Conservation (phyloP, 2,888 invertebrate genomes). For the Polylopha cassiicola region DNA sequence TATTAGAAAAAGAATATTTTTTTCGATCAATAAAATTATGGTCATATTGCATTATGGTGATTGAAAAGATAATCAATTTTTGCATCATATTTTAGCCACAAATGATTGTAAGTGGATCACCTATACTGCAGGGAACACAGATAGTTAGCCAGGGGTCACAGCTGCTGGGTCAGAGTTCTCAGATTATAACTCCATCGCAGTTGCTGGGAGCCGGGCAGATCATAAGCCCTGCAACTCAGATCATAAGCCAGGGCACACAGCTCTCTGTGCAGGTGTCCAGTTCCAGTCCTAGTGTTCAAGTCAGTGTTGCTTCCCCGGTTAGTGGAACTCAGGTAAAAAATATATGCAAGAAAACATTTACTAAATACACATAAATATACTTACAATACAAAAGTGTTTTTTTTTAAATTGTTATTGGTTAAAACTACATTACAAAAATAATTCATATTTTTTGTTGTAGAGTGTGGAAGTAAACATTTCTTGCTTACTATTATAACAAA, state of each 20-base stretch:
- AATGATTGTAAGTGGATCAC: conserved; percentile 65
- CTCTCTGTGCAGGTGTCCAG: conserved; percentile 55
- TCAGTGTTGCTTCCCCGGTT: conserved; percentile 45
- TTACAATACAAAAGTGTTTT: too few relatives aligned
- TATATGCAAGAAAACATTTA: too few relatives aligned
- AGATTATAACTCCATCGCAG: conserved; percentile 63
- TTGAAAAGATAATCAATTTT: background rate
- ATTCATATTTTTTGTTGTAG: too few relatives aligned
- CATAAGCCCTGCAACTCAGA: conserved; percentile 63
- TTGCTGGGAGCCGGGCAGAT: conserved; percentile 56
- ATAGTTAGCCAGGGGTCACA: conserved; percentile 67
- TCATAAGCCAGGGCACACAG: conserved; percentile 69
- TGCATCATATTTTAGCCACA: conserved; percentile 53
- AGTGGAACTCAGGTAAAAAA: conserved; percentile 38
- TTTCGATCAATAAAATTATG: background rate
- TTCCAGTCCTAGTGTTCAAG: conserved; percentile 43
- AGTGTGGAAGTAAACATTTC: too few relatives aligned
- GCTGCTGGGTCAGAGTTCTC: conserved; percentile 55
- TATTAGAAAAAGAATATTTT: too few relatives aligned
- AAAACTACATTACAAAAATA: too few relatives aligned
- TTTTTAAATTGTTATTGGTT: too few relatives aligned
- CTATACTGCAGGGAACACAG: conserved; percentile 63
- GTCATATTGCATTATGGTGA: background rate
- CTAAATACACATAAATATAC: too few relatives aligned
- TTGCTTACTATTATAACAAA: too few relatives aligned